Evolutionary conservation across 2,113 vertebrate species (phyloP).

Genomic region (Thalassoma bifasciatum): DNA sequence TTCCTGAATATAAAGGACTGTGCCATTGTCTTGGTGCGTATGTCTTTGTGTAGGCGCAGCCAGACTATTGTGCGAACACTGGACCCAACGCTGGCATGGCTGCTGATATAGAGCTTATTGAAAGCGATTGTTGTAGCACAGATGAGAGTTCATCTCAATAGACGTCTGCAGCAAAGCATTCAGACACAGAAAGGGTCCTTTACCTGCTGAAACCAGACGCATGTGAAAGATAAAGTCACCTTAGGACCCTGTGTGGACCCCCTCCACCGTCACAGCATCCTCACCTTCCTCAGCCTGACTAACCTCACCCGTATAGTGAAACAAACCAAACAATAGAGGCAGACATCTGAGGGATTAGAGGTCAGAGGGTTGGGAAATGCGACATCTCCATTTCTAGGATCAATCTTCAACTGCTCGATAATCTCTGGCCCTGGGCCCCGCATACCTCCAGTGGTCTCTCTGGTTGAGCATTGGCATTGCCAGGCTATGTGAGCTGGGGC

Average conservation of each 20-base stretch:
- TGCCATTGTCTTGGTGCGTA: constrained; percentile 43
- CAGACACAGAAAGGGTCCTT: constrained; percentile 21
- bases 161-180: constrained; percentile 24
- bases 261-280: constrained; percentile 41
- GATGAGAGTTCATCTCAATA: constrained; percentile 40
- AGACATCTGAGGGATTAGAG: constrained; percentile 71
- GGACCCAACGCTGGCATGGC: constrained; percentile 14
- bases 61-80: constrained; percentile 32
- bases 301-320: constrained; percentile 56
- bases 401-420: constrained; percentile 65
- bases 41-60: constrained; percentile 38
- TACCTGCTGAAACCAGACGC: constrained; percentile 44
- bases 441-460: constrained; percentile 61
- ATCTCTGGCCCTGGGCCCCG: constrained; percentile 60
- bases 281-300: constrained; percentile 36
- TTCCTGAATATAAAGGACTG: constrained; percentile 30
- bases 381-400: constrained; percentile 71
- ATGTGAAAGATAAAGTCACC: constrained; percentile 62
- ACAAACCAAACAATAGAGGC: constrained; percentile 68
- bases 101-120: constrained; percentile 54
- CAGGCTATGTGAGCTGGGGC: constrained; percentile 33
- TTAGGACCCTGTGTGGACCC: constrained; percentile 38
- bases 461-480: constrained; percentile 51
- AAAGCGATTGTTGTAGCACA: constrained; percentile 47
- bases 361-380: constrained; percentile 64